Conservation (phyloP, 2,888 invertebrate genomes). For the Hermaeophaga mercurialis region DNA sequence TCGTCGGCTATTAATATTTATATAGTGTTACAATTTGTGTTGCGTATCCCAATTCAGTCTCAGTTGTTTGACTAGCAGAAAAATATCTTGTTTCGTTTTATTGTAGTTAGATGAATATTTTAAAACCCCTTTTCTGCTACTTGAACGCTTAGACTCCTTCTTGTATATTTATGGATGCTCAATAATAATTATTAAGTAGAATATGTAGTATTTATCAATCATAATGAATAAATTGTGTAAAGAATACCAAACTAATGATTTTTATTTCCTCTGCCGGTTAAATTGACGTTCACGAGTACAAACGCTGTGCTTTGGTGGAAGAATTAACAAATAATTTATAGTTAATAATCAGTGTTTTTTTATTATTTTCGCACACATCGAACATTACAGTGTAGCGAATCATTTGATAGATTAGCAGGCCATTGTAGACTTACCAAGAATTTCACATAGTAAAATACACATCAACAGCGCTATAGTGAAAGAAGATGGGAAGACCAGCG, state of each 20-base stretch:
- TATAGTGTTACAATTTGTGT: conserved; percentile 50
- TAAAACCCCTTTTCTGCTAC: conserved; percentile 55
- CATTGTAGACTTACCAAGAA: too few relatives aligned
- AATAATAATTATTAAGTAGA: conserved; percentile 57
- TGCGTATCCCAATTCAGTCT: conserved; percentile 56
- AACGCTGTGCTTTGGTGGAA: too few relatives aligned
- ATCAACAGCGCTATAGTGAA: too few relatives aligned
- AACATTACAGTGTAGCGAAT: too few relatives aligned
- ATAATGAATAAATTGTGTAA: conserved; percentile 57
- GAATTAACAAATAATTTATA: too few relatives aligned
- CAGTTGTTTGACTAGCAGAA: conserved; percentile 60
- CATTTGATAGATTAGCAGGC: too few relatives aligned
- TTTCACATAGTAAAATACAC: too few relatives aligned
- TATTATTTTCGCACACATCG: too few relatives aligned
- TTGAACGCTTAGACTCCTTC: conserved; percentile 58
- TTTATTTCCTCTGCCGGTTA: conserved; percentile 1
- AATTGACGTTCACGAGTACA: too few relatives aligned
- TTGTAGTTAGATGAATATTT: conserved; percentile 32
- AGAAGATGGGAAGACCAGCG: too few relatives aligned
- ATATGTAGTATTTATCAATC: conserved; percentile 59
- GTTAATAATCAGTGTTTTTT: too few relatives aligned
- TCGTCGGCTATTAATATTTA: conserved; percentile 42
- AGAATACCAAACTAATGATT: conserved; percentile 38
- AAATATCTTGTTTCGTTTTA: conserved; percentile 40
- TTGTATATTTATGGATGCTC: conserved; percentile 60